Base-by-base conservation (phyloP, 2,888 invertebrate species). In the Taphrorychus bicolor region DNA sequence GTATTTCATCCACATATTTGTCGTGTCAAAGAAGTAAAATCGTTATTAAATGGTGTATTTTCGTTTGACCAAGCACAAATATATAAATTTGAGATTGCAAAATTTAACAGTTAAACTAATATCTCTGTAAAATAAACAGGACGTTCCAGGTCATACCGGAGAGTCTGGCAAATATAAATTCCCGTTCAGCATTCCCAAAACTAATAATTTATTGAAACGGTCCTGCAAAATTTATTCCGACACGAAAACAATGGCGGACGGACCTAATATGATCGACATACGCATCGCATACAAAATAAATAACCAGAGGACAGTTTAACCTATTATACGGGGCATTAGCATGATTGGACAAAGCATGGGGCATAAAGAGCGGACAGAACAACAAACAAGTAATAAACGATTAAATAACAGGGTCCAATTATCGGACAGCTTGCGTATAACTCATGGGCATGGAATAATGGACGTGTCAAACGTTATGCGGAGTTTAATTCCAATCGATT, bases 251-350 rank as follows among this genome's bases (percentile, higher is more conserved):
- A 65, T 65, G 59, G 59, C 19, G 42, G 9, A 40, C 52, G 17
- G 32, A 40, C 18, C 59, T 45, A 65, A 66, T 66, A 60, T 66
- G 66, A 66, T 66, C 59, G 59, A 66, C 66, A 51, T 60, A 64
- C 52, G 54, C 54, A 54, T 40, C 59, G 42, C 49, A 66, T 66
- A 17, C 59, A 66, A 56, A 66, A 74, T 73, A 74, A 73, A 74
- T 72, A 70, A 69, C 62, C 65, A 60, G 61, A 63, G 72, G 73
- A 74, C 74, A 73, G 73, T 74, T 73, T 66, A 63, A 63, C 66
- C 74, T 75, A 73, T 75, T 75, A 75, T 74, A 70, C 71, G 74
- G 73, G 73, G 75, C 76, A 78, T 78, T 77, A 77, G 76, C 74
- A 76, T 77, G 77, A 78, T 77, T 76, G 77, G 73, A 75, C 74